phyloP scores from a whole-genome alignment of 2,113 vertebrate genomes.

The Psophia crepitans region DNA sequence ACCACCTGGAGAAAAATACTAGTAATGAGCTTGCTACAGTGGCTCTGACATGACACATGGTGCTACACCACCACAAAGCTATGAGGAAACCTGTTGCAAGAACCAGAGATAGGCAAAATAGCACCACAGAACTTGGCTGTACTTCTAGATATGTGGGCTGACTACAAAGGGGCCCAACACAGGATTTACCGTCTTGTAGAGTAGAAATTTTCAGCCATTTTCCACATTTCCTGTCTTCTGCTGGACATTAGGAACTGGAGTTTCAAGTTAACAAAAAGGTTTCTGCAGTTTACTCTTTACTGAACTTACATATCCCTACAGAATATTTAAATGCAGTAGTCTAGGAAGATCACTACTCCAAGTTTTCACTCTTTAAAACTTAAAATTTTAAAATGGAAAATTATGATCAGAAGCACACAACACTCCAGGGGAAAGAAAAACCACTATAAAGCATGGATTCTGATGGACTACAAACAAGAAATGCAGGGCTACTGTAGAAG shows the following conservation, averaged over 20 bases:
- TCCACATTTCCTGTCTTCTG: not conserved
- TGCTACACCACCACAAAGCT: not conserved
- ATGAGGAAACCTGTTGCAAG: not conserved
- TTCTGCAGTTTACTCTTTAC: not conserved
- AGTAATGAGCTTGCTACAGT: not conserved
- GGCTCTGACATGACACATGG: not conserved
- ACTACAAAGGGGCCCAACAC: not conserved
- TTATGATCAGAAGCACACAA: not conserved
- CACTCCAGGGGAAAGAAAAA: not conserved
- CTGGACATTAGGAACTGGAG: not conserved
- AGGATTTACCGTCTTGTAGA: not conserved
- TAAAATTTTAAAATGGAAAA: not conserved
- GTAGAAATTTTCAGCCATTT: not conserved
- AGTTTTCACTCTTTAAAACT: too few relatives aligned
- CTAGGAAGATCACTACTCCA: not conserved
- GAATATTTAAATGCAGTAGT: not conserved
- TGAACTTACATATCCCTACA: not conserved
- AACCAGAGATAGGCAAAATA: not conserved
- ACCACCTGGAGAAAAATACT: not conserved
- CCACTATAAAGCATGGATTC: not conserved
- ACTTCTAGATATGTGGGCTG: not conserved
- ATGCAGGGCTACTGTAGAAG: not conserved
- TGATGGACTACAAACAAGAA: not conserved
- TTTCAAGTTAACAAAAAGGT: not conserved
- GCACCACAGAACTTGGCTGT: fast-evolving